phyloP scores from a whole-genome alignment of 2,888 invertebrate species.

The Caenorhabditis becei region DNA sequence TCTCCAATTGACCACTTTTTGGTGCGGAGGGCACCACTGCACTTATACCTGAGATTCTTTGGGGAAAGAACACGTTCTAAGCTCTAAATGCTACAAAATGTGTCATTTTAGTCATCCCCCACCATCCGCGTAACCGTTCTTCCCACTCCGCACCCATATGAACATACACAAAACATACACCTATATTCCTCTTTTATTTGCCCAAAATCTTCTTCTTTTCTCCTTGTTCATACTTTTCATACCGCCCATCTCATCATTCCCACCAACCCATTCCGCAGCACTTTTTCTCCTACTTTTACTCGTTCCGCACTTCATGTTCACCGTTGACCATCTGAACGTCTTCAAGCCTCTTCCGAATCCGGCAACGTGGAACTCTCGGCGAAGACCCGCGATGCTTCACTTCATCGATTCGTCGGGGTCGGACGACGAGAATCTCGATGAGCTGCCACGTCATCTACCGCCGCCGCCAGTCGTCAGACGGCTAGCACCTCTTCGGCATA shows the following conservation, averaged over 20 bases:
- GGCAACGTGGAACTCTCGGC: background rate
- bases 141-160: slow-evolving; percentile 14
- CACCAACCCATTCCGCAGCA: background rate
- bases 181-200: slow-evolving; percentile 4
- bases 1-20: background rate
- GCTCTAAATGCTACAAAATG: slow-evolving; percentile 18
- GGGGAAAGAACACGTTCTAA: background rate
- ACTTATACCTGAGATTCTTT: background rate
- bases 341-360: slow-evolving; percentile 28
- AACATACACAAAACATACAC: slow-evolving; percentile 14
- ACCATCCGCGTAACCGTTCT: background rate
- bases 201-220: slow-evolving; percentile 8
- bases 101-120: slow-evolving; percentile 14
- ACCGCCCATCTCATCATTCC: slow-evolving; percentile 5
- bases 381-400: slow-evolving; percentile 40
- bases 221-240: background rate
- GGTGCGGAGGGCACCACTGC: background rate
- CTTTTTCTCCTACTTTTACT: no score
- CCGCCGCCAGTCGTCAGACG: slow-evolving; percentile 29
- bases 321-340: slow-evolving; percentile 38
- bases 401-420: slow-evolving; percentile 66
- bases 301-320: slow-evolving; percentile 6
- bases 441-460: slow-evolving; percentile 42
- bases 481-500: slow-evolving; percentile 25
- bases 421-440: slow-evolving; percentile 63